Evolutionary conservation across 1,140 invertebrate species (phyloP).

Genomic region (Meloidogyne chitwoodi): DNA sequence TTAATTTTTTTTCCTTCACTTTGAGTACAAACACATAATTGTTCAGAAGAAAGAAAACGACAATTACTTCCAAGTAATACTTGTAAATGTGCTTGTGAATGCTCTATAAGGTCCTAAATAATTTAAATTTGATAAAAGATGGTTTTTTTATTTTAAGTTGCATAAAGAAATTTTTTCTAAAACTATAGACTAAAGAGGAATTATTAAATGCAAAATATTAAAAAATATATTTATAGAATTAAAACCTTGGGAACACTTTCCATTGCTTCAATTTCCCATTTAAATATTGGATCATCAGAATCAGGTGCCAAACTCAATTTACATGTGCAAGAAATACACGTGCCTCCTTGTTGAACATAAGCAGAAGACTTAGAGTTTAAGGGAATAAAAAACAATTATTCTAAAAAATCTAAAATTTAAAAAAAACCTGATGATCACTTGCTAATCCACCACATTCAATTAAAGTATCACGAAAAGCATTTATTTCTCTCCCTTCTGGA

Average conservation of each 20-base stretch:
- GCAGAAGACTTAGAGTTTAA: constrained; percentile 22
- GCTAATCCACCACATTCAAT: constrained; percentile 1
- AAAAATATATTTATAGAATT: no score
- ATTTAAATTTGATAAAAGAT: background rate
- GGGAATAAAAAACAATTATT: background rate
- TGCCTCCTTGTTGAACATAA: constrained; percentile 28
- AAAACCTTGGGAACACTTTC: constrained; percentile 29
- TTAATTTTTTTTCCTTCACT: background rate
- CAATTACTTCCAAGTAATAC: constrained; percentile 2
- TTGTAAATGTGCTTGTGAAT: constrained; percentile 30
- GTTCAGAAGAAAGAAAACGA: constrained; percentile 10
- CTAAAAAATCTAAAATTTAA: background rate
- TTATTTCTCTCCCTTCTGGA: constrained; percentile 25
- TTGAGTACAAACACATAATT: background rate
- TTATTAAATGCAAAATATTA: background rate
- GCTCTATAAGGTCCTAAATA: constrained; percentile 20
- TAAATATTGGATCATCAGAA: constrained; percentile 20
- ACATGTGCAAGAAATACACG: constrained; percentile 22
- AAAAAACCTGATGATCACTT: constrained; percentile 14
- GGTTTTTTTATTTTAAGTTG: no score
- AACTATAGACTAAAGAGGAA: background rate
- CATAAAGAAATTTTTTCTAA: background rate
- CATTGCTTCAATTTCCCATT: constrained; percentile 23
- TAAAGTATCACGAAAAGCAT: constrained; percentile 24
- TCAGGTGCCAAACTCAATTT: constrained; percentile 33